A percentile compares a stretch with the other conserved stretches of the same genome.
Evolutionary conservation across 30 jellyfish, hydroid and myxozoan species (phyloP).

Genomic region (Nemopilema nomurai): DNA sequence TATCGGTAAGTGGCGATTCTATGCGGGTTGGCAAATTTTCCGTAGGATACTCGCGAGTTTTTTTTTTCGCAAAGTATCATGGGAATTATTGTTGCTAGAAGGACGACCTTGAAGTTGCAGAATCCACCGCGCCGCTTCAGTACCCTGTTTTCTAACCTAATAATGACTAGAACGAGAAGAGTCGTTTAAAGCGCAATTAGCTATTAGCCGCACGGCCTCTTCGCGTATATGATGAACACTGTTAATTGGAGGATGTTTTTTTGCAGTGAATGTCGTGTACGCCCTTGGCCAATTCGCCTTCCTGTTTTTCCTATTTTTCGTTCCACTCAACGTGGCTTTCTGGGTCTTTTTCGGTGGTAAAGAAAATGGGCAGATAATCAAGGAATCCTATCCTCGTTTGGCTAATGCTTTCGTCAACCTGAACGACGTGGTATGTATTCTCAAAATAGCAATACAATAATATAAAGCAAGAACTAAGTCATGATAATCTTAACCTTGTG

Average conservation of each 20-base stretch:
- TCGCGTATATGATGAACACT: too few relatives aligned
- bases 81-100: too few relatives aligned
- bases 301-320: slow-evolving; percentile 41
- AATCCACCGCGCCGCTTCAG: too few relatives aligned
- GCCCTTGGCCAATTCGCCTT: slow-evolving; percentile 62
- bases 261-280: slow-evolving; percentile 23
- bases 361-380: slow-evolving; percentile 16
- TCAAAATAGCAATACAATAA: background rate
- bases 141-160: too few relatives aligned
- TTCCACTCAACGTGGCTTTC: slow-evolving; percentile 50
- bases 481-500: too few relatives aligned
- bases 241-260: background rate
- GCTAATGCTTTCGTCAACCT: slow-evolving; percentile 30
- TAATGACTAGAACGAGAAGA: too few relatives aligned
- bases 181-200: too few relatives aligned
- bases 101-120: too few relatives aligned
- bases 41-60: too few relatives aligned
- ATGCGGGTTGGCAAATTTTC: background rate
- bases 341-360: slow-evolving; percentile 73
- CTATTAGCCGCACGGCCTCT: too few relatives aligned
- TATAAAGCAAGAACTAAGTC: background rate
- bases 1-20: slow-evolving; percentile 18
- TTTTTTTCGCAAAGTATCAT: too few relatives aligned
- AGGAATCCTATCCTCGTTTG: background rate
- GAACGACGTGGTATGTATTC: slow-evolving; percentile 45